Evolutionary conservation across 2,113 vertebrate genomes (phyloP).

Genomic region (Ranitomeya variabilis): DNA sequence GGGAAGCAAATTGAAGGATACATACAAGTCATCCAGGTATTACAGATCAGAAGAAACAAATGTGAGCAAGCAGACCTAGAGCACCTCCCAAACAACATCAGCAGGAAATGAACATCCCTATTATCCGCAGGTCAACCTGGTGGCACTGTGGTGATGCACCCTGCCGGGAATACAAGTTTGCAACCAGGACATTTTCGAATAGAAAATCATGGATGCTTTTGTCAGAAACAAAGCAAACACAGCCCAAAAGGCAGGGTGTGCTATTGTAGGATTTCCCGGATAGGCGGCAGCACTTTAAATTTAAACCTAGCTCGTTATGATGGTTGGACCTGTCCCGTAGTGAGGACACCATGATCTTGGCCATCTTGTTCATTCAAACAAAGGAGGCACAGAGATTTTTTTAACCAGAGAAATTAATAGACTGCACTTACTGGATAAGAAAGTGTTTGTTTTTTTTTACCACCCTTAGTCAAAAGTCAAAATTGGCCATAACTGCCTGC

Average conservation of each 20-base stretch:
- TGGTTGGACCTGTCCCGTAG: too few species aligned
- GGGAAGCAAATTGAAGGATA: background rate
- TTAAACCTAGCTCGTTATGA: background rate
- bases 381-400: background rate
- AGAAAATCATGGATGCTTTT: too few species aligned
- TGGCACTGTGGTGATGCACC: background rate
- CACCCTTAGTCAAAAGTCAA: background rate
- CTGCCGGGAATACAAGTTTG: background rate
- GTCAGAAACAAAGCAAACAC: too few species aligned
- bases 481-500: background rate
- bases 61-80: background rate
- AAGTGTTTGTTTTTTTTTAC: background rate
- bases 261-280: background rate
- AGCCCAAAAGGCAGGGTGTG: background rate
- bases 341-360: too few species aligned
- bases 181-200: background rate
- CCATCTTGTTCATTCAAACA: background rate
- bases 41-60: background rate
- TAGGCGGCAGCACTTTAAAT: background rate
- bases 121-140: background rate
- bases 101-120: background rate
- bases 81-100: background rate
- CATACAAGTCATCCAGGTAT: background rate
- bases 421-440: background rate
- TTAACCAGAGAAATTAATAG: background rate